A percentile compares a stretch with the other conserved stretches of the same genome.
Evolutionary conservation across 2,113 vertebrate species (phyloP).

Genomic region (Genyomyrus donnyi): DNA sequence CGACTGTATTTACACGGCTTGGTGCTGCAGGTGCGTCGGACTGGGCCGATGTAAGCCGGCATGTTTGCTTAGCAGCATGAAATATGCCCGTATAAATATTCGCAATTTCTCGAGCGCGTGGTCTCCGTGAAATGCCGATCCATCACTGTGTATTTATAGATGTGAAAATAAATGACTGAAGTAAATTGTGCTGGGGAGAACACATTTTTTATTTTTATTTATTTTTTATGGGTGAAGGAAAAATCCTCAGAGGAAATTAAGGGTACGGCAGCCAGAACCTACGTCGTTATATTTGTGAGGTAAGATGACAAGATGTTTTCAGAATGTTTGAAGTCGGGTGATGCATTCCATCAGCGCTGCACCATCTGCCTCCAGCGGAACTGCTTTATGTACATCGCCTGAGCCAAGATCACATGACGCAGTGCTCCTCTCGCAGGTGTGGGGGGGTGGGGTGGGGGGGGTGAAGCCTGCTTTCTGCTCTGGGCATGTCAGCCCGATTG

Average conservation of each 20-base stretch:
- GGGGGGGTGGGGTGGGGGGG: background rate
- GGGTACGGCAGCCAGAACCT: background rate
- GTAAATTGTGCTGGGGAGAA: background rate
- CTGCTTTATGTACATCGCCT: constrained; percentile 10
- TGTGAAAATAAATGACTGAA: background rate
- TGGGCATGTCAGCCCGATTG: background rate
- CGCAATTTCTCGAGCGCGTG: background rate
- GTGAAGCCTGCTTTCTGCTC: background rate
- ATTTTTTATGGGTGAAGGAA: background rate
- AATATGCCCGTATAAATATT: constrained; percentile 11
- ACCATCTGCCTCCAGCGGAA: background rate
- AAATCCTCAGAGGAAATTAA: constrained; percentile 11
- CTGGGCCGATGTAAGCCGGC: background rate
- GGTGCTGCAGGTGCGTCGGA: background rate
- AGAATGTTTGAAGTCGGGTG: constrained; percentile 11
- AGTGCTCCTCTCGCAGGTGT: background rate
- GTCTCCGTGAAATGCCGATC: background rate
- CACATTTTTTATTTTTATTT: constrained; percentile 1
- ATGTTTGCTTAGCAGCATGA: background rate
- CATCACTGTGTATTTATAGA: background rate
- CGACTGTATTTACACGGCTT: background rate
- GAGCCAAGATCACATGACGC: background rate
- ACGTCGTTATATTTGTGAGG: background rate
- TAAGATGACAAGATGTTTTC: constrained; percentile 6
- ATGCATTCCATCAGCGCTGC: background rate